Evolutionary conservation across 2,797 vertebrate species (phyloP), one percentile per base, ranked within the genome.

Genomic region (Peromyscus nudipes): DNA sequence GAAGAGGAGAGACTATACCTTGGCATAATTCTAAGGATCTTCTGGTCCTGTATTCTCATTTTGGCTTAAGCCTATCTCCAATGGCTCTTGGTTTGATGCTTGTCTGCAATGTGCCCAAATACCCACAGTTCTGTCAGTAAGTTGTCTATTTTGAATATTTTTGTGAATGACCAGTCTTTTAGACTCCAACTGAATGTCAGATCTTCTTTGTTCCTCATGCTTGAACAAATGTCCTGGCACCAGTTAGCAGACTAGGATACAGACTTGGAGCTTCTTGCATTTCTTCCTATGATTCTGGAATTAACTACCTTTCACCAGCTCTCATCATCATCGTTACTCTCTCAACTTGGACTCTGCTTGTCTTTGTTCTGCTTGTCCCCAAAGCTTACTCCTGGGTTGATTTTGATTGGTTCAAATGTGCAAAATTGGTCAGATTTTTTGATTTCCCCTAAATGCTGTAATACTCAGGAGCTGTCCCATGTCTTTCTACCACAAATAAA

Each of bases 341-440:
- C 2, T 34, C 27, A 37, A 55, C 23, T 8, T 76, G 16, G 13
- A 5, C 23, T 65, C 17, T 17, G 14, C 29, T 6, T 19, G 9
- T 12, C 4, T 64, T 65, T n/a, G 60, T 23, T 64, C 40, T 27
- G 3, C 17, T 65, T 87, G 21, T 46, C 1, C 79, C 12, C 17
- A 55, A 13, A 64, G 4, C 29, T 34, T 81, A 29, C 23, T 81
- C 29, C 67, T 73, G 23, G 31, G 27, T 60, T 71, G 17, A 71
- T 81, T 96, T 73, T 95, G 43, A 12, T 91, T 65, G 23, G 57
- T 23, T 46, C 73, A 79, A 43, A 62, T 91, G 10, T 84, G 95
- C 49, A 76, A 21, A 82, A 1, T 77, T 57, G 3, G 4, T 86
- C 40, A 69, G 29, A 75, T 73, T 79, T 95, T 88, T 83, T 6